A percentile compares a stretch with the other conserved stretches of the same genome.
phyloP scores from a whole-genome alignment of 2,113 vertebrate genomes.

The Climacteris rufus region DNA sequence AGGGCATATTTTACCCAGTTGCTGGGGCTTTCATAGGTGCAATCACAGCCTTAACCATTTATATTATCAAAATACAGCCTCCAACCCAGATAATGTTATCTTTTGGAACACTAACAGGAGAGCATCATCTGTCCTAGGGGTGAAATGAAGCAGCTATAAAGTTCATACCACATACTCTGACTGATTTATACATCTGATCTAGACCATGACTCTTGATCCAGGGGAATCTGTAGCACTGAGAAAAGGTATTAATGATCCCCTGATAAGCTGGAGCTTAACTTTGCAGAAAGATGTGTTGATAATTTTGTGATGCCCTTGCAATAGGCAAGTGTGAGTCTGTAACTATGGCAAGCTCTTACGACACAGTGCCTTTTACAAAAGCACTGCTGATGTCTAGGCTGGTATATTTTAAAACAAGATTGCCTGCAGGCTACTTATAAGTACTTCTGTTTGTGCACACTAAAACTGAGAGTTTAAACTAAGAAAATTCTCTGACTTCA shows the following conservation, averaged over 20 bases:
- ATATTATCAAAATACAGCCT: background rate
- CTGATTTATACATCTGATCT: background rate
- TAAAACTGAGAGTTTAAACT: background rate
- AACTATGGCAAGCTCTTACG: background rate
- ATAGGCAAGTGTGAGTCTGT: background rate
- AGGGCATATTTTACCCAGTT: background rate
- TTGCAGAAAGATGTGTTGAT: background rate
- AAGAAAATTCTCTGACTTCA: background rate
- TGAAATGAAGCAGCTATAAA: background rate
- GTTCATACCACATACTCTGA: background rate
- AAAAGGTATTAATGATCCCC: background rate
- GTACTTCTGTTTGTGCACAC: background rate
- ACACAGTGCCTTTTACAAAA: background rate
- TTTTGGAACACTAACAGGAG: background rate
- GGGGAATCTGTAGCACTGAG: background rate
- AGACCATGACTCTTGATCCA: background rate
- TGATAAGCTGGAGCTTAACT: background rate
- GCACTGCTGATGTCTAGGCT: background rate
- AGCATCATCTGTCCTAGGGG: background rate
- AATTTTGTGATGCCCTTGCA: background rate
- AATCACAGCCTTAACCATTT: background rate
- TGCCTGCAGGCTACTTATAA: constrained; percentile 15
- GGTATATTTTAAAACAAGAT: constrained; percentile 1
- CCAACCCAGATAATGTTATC: background rate
- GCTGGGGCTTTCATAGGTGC: background rate